Evolutionary conservation across 2,888 invertebrate genomes (phyloP).

Genomic region (Cylindroiulus punctatus): DNA sequence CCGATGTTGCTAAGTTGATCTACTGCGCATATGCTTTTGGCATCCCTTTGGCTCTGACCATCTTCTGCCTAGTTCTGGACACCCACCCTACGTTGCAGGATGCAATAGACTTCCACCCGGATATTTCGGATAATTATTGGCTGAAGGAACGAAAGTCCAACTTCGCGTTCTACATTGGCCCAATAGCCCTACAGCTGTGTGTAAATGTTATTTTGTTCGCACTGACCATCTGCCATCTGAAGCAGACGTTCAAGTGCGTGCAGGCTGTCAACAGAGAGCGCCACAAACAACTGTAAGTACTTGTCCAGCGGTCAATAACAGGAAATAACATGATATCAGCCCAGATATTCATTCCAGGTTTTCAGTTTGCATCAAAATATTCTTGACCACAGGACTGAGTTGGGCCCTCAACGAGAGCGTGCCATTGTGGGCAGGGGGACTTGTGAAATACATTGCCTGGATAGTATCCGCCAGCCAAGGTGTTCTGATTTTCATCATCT

Average conservation of each 20-base stretch:
- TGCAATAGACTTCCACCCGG: constrained; percentile 39
- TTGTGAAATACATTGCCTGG: neutral
- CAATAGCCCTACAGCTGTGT: constrained; percentile 15
- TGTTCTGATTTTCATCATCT: constrained; percentile 53
- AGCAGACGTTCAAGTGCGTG: no score
- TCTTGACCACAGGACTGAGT: constrained; percentile 55
- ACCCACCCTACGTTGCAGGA: constrained; percentile 26
- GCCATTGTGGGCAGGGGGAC: neutral
- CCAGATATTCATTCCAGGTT: constrained; percentile 52
- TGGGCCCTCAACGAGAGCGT: constrained; percentile 51
- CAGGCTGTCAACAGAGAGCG: no score
- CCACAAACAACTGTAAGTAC: no score
- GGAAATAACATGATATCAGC: no score
- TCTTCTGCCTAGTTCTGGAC: constrained; percentile 42
- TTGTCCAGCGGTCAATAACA: no score
- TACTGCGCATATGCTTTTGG: constrained; percentile 53
- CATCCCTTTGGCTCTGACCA: constrained; percentile 46
- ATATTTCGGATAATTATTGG: constrained; percentile 48
- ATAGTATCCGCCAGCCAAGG: constrained; percentile 54
- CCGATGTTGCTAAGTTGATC: neutral
- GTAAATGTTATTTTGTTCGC: constrained; percentile 44
- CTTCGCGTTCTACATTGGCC: neutral
- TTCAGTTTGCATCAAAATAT: constrained; percentile 51
- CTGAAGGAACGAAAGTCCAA: constrained; percentile 39
- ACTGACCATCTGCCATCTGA: neutral